Conservation (phyloP, 1,140 invertebrate species). For the Procambarus virginalis region DNA sequence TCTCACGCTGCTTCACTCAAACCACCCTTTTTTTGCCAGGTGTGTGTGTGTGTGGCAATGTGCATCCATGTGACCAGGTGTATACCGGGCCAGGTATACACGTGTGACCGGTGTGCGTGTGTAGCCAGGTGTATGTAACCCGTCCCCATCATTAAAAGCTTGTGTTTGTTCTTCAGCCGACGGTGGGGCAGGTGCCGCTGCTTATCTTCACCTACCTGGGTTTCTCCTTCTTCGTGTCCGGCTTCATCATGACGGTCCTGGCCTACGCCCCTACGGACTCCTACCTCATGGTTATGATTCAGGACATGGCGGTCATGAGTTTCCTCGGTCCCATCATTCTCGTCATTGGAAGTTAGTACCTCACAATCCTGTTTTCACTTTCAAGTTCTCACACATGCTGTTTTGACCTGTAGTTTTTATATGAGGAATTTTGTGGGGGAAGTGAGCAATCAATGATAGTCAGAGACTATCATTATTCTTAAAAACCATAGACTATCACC, state of each 20-base stretch:
- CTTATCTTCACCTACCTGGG: conserved; percentile 70
- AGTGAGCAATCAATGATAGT: background rate
- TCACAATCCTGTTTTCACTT: background rate
- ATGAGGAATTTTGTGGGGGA: too few species aligned
- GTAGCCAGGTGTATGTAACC: too few species aligned
- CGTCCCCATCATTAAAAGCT: too few species aligned
- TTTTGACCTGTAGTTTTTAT: too few species aligned
- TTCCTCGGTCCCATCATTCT: conserved; percentile 70
- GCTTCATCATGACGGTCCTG: conserved; percentile 70
- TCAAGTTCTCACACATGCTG: background rate
- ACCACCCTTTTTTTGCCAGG: too few species aligned
- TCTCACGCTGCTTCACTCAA: too few species aligned
- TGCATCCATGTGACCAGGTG: too few species aligned
- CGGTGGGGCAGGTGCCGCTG: conserved; percentile 67
- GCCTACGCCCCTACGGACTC: conserved; percentile 70
- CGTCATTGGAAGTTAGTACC: conserved; percentile 69
- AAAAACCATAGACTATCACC: background rate
- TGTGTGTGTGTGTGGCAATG: too few species aligned
- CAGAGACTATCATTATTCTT: background rate
- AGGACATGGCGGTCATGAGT: conserved; percentile 64
- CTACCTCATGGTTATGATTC: conserved; percentile 71
- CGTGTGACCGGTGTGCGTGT: too few species aligned
- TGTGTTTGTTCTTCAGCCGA: conserved; percentile 32
- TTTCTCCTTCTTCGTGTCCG: conserved; percentile 68
- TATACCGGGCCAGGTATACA: too few species aligned